Percentiles rank a stretch among this genome's conserved stretches.
Evolutionary conservation across 2,888 invertebrate genomes (phyloP).

Genomic region (Clunio marinus): DNA sequence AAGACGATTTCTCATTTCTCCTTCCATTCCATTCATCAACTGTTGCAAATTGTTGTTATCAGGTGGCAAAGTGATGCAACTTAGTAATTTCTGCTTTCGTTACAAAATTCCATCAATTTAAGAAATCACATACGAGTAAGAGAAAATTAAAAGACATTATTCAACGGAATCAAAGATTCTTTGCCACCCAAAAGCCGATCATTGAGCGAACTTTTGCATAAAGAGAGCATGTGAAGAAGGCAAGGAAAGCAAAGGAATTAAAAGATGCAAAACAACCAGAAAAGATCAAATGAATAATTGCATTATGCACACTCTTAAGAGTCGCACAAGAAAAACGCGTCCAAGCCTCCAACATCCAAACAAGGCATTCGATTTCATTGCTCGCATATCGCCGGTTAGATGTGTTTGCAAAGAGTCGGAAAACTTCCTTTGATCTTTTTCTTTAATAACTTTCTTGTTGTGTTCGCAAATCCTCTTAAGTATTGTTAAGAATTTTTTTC

Average conservation of each 20-base stretch:
- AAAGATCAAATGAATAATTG: conserved; percentile 24
- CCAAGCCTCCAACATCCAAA: not conserved
- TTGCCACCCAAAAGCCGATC: not conserved
- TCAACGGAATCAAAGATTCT: not conserved
- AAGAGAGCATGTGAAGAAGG: too few species aligned
- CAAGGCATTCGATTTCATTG: not conserved
- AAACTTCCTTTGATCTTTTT: conserved; percentile 33
- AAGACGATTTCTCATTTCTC: too few species aligned
- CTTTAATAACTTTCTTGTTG: conserved; percentile 38
- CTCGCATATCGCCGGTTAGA: not conserved
- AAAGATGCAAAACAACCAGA: conserved; percentile 15
- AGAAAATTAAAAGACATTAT: not conserved
- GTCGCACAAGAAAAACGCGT: conserved; percentile 5
- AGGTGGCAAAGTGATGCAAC: too few species aligned
- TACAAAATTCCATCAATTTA: too few species aligned
- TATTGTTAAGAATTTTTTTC: not conserved
- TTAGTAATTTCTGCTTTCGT: too few species aligned
- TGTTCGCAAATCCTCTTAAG: conserved; percentile 12
- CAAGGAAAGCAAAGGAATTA: not conserved
- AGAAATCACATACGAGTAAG: too few species aligned
- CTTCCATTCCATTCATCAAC: too few species aligned
- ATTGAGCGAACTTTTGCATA: too few species aligned
- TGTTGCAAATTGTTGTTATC: too few species aligned
- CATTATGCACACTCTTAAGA: conserved; percentile 13
- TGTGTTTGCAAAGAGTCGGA: conserved; percentile 25